phyloP scores from a whole-genome alignment of 64 coral and sea anemone genomes.

The Platygyra sinensis region DNA sequence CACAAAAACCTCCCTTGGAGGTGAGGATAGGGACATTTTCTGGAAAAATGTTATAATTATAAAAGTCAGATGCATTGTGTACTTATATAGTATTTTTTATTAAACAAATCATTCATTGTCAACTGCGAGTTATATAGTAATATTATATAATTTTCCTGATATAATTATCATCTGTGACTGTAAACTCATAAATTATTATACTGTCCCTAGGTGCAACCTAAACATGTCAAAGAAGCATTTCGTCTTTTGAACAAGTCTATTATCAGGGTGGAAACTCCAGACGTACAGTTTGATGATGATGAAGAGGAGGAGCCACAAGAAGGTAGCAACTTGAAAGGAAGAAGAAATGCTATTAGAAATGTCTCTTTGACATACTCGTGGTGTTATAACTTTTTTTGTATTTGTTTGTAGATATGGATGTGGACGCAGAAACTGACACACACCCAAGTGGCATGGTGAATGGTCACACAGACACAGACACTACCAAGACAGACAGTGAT shows the following conservation, averaged over 20 bases:
- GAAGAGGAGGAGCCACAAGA: constrained; percentile 79
- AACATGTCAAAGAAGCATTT: constrained; percentile 99
- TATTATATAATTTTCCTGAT: neutral
- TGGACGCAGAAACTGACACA: constrained; percentile 7
- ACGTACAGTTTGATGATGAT: constrained; percentile 98
- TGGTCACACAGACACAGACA: constrained; percentile 19
- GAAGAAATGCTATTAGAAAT: neutral
- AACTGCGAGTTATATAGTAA: no score
- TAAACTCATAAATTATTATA: neutral
- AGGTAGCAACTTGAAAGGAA: constrained; percentile 31
- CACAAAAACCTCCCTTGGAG: no score
- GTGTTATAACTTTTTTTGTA: neutral
- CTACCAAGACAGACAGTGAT: constrained; percentile 7
- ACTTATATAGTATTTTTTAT: no score
- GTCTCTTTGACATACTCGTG: no score
- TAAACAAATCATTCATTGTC: neutral
- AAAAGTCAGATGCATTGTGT: no score
- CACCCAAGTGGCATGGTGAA: constrained; percentile 43
- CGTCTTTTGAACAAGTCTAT: constrained; percentile 97
- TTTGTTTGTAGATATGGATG: constrained; percentile 61
- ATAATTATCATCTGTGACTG: no score
- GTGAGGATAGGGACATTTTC: no score
- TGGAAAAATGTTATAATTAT: no score
- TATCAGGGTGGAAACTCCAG: constrained; percentile 97
- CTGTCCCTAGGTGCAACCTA: constrained; percentile 84